Base-by-base conservation (phyloP, 1,140 invertebrate genomes). In the Proctacanthus coquilletti region DNA sequence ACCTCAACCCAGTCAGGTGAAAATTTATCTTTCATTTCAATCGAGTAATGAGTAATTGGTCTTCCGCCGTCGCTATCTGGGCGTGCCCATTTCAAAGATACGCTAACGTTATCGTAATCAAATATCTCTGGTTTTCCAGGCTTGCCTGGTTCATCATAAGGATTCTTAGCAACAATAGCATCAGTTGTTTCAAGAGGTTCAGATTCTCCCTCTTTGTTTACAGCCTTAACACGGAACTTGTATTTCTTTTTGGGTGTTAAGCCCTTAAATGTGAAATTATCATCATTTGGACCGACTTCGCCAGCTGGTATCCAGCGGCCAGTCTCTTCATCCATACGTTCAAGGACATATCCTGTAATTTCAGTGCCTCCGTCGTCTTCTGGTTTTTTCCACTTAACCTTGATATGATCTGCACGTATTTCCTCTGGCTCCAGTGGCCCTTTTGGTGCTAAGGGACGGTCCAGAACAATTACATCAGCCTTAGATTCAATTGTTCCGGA, bases 131-230 rank as follows among this genome's bases (percentile, higher is more conserved):
- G 92, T 54, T 91, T 88, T 21, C 84, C 77, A 21, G 93, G 92
- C 45, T 81, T 75, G 43, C 75, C 77, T 45, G 86, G 85, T 45
- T 86, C 84, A 54, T 89, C 85, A 53, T 96, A 98, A 36, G 94
- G 94, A 74, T 98, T 98, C 58, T 88, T 96, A 19, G 93, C 93
- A 20, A 80, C 44, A 46, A 93, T 89, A 4, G 80, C 66, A 47
- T 88, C 85, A 9, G 80, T 78, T 18, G 88, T 89, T 60, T 92
- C 86, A 30, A 97, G 63, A 18, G 95, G 89, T 48, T 98, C 92
- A 0, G 93, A 94, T 65, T 93, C 84, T 2, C 95, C 95, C 66
- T 97, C 95, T 56, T 96, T 96, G 61, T 99, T 99, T 20, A 94
- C 84, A 20, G 95, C 95, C 49, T 91, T 93, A 1, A 99, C 94